Conservation (phyloP, 2,797 vertebrate genomes). For the Chiloscyllium punctatum region DNA sequence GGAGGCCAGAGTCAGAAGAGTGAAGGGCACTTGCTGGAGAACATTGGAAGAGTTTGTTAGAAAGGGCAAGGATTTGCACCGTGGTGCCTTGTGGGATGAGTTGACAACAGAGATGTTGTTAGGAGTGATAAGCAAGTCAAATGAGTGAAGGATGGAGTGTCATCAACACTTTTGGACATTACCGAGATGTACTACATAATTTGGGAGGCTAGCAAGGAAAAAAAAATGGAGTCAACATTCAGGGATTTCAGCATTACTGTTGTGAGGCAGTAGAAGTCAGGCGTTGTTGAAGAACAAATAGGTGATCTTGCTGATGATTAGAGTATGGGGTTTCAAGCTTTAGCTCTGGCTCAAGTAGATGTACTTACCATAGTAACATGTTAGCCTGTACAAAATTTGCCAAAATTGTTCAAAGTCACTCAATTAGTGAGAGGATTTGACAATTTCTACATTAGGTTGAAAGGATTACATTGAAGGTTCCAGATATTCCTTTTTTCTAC, state of each 20-base stretch:
- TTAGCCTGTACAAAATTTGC: neutral
- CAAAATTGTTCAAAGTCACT: neutral
- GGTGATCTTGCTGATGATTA: neutral
- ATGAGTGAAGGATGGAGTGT: neutral
- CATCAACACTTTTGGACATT: neutral
- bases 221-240: neutral
- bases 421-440: neutral
- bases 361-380: neutral
- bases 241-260: neutral
- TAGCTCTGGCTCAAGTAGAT: neutral
- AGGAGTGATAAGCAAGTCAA: neutral
- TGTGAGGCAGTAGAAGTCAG: neutral
- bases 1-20: neutral
- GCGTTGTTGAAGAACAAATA: neutral
- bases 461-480: neutral
- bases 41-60: neutral
- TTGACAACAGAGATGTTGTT: neutral
- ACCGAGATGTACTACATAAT: neutral
- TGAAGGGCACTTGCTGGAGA: neutral
- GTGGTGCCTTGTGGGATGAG: neutral
- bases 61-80: neutral
- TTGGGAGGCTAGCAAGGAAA: neutral
- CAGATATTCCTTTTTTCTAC: neutral
- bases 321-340: neutral
- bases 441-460: neutral